Conservation (phyloP, 2,113 vertebrate species). For the Ahaetulla prasina region DNA sequence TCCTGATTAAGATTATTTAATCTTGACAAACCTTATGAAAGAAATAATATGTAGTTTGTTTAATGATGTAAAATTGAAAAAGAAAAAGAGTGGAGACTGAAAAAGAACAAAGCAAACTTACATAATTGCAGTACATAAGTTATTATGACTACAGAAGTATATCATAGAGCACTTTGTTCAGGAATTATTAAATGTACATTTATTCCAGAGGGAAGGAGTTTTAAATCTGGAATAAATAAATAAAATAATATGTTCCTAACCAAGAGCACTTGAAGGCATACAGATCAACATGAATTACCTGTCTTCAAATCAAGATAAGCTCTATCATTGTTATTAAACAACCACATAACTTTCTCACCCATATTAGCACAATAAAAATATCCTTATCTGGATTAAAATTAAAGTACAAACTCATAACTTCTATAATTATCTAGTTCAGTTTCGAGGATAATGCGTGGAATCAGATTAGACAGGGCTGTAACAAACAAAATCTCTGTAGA, state of each 20-base stretch:
- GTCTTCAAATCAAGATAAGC: neutral
- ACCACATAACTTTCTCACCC: neutral
- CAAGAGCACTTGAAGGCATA: neutral
- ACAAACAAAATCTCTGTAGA: neutral
- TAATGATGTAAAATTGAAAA: neutral
- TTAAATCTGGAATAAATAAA: neutral
- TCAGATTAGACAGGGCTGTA: neutral
- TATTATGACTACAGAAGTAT: neutral
- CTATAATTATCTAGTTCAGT: neutral
- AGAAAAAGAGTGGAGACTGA: neutral
- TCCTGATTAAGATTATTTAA: constrained; percentile 33
- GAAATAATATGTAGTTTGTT: neutral
- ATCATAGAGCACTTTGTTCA: neutral
- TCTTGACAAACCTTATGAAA: neutral
- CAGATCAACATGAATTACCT: neutral
- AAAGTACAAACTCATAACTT: neutral
- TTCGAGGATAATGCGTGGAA: neutral
- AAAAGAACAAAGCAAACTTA: neutral
- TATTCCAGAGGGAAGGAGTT: neutral
- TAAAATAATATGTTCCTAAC: neutral
- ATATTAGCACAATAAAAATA: neutral
- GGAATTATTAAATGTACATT: neutral
- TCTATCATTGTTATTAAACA: neutral
- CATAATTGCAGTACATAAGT: neutral
- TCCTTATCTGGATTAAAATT: neutral